phyloP scores from a whole-genome alignment of 1,140 invertebrate genomes.

The Psilanteris sp. region DNA sequence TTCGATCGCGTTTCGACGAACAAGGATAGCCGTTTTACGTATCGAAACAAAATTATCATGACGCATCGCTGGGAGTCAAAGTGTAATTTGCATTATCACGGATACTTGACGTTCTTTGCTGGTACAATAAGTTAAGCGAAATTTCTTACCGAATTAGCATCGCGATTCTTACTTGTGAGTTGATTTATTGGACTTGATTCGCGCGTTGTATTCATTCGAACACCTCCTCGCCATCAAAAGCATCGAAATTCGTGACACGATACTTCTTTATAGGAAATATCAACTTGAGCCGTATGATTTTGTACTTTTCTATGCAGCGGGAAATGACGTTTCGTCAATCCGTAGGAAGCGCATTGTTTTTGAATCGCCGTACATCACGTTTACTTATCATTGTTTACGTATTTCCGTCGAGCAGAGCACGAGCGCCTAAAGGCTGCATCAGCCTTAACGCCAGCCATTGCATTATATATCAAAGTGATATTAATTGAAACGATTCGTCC shows the following conservation, averaged over 20 bases:
- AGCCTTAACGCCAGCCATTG: constrained; percentile 53
- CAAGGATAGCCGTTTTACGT: too few species aligned
- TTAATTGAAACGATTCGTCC: constrained; percentile 56
- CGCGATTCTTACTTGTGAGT: background rate
- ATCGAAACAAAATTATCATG: too few species aligned
- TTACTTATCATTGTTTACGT: constrained; percentile 52
- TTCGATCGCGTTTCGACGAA: too few species aligned
- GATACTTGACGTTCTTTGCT: constrained; percentile 20
- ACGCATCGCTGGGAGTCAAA: too few species aligned
- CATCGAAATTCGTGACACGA: constrained; percentile 4
- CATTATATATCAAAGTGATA: constrained; percentile 48
- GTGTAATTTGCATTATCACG: too few species aligned
- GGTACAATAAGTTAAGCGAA: background rate
- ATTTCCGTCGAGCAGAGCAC: constrained; percentile 43
- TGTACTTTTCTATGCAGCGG: constrained; percentile 48
- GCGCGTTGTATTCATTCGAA: too few species aligned
- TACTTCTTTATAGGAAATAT: constrained; percentile 19
- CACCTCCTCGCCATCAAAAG: too few species aligned
- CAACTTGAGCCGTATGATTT: constrained; percentile 37
- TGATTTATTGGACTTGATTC: too few species aligned
- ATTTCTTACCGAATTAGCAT: background rate
- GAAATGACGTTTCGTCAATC: constrained; percentile 18
- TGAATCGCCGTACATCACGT: constrained; percentile 40
- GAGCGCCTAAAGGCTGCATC: constrained; percentile 54
- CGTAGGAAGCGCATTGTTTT: constrained; percentile 51